Conservation (phyloP, 1,140 invertebrate species). For the Caenorhabditis inopinata region DNA sequence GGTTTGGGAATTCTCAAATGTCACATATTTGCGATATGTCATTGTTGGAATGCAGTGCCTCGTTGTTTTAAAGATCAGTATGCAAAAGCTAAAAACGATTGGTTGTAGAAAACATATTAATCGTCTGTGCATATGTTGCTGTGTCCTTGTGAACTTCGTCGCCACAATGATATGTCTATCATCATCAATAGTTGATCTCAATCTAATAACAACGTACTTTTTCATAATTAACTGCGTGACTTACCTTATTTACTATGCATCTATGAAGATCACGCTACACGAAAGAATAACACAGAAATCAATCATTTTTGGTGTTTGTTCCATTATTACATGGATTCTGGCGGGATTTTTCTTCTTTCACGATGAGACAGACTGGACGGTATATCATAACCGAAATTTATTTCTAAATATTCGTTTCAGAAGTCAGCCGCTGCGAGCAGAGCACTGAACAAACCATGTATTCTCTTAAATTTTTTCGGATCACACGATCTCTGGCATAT, state of each 20-base stretch:
- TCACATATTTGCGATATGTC: neutral
- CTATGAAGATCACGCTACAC: neutral
- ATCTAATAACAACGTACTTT: neutral
- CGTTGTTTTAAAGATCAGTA: neutral
- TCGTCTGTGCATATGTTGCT: neutral
- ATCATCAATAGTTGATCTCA: neutral
- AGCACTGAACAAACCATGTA: constrained; percentile 2
- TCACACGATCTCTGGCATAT: constrained; percentile 18
- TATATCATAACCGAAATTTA: neutral
- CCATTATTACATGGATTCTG: neutral
- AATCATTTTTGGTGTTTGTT: neutral
- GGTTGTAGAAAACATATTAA: neutral
- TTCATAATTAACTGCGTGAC: neutral
- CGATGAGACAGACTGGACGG: constrained; percentile 16
- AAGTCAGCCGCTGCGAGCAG: neutral
- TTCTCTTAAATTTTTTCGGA: neutral
- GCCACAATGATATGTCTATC: neutral
- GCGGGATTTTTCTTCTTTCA: constrained; percentile 1
- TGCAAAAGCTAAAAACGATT: neutral
- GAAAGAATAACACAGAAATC: neutral
- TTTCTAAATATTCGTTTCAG: neutral
- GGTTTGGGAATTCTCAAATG: neutral
- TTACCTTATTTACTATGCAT: neutral
- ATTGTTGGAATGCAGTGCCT: neutral
- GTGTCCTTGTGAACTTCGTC: neutral